Base-by-base conservation (phyloP, 2,888 invertebrate genomes). In the Diachrysia chrysitis region DNA sequence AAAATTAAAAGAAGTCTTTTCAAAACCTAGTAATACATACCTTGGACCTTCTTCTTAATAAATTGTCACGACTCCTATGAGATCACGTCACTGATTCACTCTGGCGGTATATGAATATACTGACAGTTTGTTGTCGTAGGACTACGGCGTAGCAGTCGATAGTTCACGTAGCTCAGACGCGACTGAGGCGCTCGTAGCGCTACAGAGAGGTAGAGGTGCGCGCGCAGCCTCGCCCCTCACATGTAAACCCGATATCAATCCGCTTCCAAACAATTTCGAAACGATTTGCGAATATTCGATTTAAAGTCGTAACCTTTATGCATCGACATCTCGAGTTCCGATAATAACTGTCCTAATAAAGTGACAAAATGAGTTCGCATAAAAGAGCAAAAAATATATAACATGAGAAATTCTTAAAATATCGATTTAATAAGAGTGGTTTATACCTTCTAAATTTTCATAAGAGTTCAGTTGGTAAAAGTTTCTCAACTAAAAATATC, bases 221-320 rank as follows among this genome's bases (percentile, higher is more conserved):
- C 93, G 94, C 95, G 94, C 94, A 94, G 89, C 93, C 92, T 90
- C 93, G 90, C 93, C 94, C 93, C 92, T 89, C 90, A 90, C 91
- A 91, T 89, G 86, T 89, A 89, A 90, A 92, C 89, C 93, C 93
- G 85, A 94, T 94, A 94, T 91, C 92, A 93, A 94, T 94, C 92
- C 92, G 89, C 88, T 87, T 86, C 85, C 86, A 86, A 85, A 86
- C 87, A 89, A 90, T 90, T 92, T 87, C 84, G 74, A 88, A 91
- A 88, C 89, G 84, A 90, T 89, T 90, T 88, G 85, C 82, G 81
- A 87, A 88, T 85, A 89, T 87, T 89, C 85, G 81, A 88, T 86
- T 88, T 82, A 78, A 86, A 87, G 76, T 78, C 80, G 63, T 71
- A 42, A 60, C 59, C 59, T 54, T 74, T 72, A 79, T 74, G 66